phyloP scores from a whole-genome alignment of 2,113 vertebrate genomes.

The Condylura cristata region DNA sequence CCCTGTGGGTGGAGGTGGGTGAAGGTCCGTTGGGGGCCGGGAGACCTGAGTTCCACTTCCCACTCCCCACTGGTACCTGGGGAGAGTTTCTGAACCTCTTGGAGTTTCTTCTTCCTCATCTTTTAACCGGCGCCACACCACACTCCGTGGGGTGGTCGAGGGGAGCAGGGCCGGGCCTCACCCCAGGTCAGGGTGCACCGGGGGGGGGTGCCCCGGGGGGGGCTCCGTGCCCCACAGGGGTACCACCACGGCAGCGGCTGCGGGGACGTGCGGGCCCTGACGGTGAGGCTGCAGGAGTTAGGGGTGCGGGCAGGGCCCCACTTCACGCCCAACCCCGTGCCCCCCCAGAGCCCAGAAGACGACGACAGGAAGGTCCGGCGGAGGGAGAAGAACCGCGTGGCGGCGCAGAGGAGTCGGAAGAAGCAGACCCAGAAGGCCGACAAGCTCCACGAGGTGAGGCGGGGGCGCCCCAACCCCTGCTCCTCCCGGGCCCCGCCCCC shows the following conservation, averaged over 20 bases:
- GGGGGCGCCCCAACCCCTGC: no score
- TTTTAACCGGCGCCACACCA: neutral
- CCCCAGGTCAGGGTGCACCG: neutral
- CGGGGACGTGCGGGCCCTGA: no score
- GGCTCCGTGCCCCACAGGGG: accelerated
- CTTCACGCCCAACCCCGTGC: neutral
- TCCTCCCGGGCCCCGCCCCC: no score
- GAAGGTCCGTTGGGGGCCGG: conserved; percentile 35
- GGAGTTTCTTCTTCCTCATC: conserved; percentile 75
- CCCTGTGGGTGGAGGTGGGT: conserved; percentile 60
- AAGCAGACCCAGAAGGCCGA: conserved; percentile 96
- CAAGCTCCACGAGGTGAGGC: conserved; percentile 93
- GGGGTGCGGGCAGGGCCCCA: accelerated
- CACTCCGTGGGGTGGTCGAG: neutral
- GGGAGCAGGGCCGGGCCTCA: neutral
- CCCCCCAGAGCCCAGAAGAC: conserved; percentile 88
- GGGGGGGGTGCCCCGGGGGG: neutral
- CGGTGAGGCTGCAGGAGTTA: no score
- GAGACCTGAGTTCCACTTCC: conserved; percentile 78
- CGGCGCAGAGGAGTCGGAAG: conserved; percentile 95
- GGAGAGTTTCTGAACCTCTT: conserved; percentile 56
- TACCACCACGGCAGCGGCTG: accelerated
- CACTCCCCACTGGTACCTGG: conserved; percentile 56
- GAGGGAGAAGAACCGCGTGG: conserved; percentile 95
- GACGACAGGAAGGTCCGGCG: conserved; percentile 90